phyloP scores from a whole-genome alignment of 2,888 invertebrate genomes.

The Encarsia formosa region DNA sequence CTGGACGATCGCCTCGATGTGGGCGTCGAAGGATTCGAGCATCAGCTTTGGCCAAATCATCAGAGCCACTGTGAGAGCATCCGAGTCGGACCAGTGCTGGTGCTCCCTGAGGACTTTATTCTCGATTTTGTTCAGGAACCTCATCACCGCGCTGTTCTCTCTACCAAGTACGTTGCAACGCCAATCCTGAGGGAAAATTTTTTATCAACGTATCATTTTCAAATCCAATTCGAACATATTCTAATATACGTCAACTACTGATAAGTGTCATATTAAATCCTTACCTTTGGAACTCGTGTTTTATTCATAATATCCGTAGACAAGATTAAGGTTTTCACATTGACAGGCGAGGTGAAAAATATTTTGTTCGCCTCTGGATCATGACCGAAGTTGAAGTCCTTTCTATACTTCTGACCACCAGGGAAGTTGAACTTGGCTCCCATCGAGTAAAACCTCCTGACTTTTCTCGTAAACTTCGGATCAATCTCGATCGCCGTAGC shows the following conservation, averaged over 20 bases:
- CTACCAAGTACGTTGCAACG: constrained; percentile 52
- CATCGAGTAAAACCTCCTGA: constrained; percentile 43
- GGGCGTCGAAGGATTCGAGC: constrained; percentile 1
- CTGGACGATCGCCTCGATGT: background rate
- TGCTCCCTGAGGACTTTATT: constrained; percentile 15
- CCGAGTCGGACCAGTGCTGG: constrained; percentile 29
- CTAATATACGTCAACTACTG: too few species aligned
- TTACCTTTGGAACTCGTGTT: too few species aligned
- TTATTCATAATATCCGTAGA: too few species aligned
- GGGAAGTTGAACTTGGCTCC: constrained; percentile 45
- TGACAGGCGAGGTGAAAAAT: constrained; percentile 51
- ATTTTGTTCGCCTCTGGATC: constrained; percentile 60
- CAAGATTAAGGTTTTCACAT: too few species aligned
- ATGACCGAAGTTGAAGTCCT: constrained; percentile 59
- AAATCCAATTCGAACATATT: too few species aligned
- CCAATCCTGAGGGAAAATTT: constrained; percentile 61
- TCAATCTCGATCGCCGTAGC: constrained; percentile 54
- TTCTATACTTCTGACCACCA: constrained; percentile 42
- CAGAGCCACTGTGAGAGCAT: constrained; percentile 1
- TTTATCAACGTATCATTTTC: too few species aligned
- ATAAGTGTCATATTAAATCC: too few species aligned
- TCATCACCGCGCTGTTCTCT: constrained; percentile 46
- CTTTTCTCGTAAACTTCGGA: constrained; percentile 37
- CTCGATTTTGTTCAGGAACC: constrained; percentile 56
- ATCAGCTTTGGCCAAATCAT: constrained; percentile 1